Evolutionary conservation across 2,797 vertebrate species (phyloP).

Genomic region (Peromyscus attwateri): DNA sequence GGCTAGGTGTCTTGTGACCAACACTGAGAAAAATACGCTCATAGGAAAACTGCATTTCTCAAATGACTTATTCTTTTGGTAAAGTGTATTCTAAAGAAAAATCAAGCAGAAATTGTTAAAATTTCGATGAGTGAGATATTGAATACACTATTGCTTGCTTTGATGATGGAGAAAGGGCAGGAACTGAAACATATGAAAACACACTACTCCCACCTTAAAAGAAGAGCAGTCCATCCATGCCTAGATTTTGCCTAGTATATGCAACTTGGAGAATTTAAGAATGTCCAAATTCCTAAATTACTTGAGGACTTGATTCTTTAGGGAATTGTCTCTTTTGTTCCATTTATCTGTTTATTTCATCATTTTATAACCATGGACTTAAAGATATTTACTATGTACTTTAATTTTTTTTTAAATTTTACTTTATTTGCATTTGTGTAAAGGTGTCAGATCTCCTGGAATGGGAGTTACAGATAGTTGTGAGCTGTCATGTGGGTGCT

Average conservation of each 20-base stretch:
- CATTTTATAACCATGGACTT: neutral
- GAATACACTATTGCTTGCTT: neutral
- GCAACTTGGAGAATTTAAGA: neutral
- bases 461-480: too few relatives aligned
- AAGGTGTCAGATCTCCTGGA: too few relatives aligned
- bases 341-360: neutral
- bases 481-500: too few relatives aligned
- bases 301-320: neutral
- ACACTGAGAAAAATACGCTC: neutral
- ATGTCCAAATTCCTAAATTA: neutral
- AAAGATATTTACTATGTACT: neutral
- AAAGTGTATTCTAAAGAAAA: conserved; percentile 8
- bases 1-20: neutral
- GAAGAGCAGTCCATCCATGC: neutral
- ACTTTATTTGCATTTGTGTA: too few relatives aligned
- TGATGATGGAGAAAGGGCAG: neutral
- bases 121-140: neutral
- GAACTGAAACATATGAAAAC: neutral
- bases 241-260: neutral
- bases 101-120: neutral
- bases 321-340: neutral
- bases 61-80: neutral
- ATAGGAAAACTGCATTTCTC: neutral
- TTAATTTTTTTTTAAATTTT: neutral
- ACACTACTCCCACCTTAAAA: neutral